Conservation (phyloP, 1,140 invertebrate species). For the Drosophila nigromelanica region DNA sequence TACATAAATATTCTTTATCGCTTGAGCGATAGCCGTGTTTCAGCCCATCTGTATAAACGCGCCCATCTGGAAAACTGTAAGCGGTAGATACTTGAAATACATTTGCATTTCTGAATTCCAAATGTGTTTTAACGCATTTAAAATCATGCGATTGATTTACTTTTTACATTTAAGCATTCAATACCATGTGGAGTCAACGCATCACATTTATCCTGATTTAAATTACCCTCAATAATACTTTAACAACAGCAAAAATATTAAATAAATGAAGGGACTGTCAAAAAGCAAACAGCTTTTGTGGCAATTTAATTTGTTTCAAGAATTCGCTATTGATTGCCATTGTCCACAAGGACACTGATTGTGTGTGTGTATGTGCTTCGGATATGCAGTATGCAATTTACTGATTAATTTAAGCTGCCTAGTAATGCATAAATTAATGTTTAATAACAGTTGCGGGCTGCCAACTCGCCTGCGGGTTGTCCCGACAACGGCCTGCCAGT, state of each 20-base stretch:
- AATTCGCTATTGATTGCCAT: constrained; percentile 22
- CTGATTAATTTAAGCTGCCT: constrained; percentile 75
- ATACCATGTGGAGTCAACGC: background rate
- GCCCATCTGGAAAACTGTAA: too few relatives aligned
- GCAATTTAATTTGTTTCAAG: constrained; percentile 51
- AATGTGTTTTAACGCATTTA: too few relatives aligned
- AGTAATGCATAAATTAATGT: constrained; percentile 77
- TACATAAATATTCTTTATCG: too few relatives aligned
- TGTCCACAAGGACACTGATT: constrained; percentile 1
- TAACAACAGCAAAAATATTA: constrained; percentile 33
- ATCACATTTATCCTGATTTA: constrained; percentile 10
- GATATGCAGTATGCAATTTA: constrained; percentile 48
- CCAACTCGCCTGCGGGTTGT: constrained; percentile 27
- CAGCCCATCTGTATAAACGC: too few relatives aligned
- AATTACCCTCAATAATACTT: constrained; percentile 18
- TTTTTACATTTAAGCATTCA: constrained; percentile 2
- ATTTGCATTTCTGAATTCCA: too few relatives aligned
- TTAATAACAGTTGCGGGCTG: constrained; percentile 62
- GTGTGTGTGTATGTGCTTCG: constrained; percentile 9
- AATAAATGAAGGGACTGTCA: constrained; percentile 39
- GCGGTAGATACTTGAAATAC: too few relatives aligned
- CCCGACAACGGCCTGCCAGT: constrained; percentile 29
- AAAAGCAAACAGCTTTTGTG: constrained; percentile 49
- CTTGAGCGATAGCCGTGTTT: too few relatives aligned
- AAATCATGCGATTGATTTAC: background rate